Evolutionary conservation across 2,888 invertebrate species (phyloP).

Genomic region (Xanthia icteritia): DNA sequence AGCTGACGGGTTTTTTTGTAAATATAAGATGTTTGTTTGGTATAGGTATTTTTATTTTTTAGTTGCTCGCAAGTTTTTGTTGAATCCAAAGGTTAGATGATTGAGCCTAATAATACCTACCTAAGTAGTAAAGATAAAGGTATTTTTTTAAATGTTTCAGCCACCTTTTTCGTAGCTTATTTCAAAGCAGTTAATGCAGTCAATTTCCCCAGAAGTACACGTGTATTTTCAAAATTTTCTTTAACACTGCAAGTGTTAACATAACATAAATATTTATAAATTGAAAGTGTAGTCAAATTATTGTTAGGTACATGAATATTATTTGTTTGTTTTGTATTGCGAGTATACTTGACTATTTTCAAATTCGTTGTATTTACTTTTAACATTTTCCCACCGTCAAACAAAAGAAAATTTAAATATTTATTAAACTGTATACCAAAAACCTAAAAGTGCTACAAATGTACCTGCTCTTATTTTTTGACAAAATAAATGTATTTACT

Average conservation of each 20-base stretch:
- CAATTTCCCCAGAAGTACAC: too few species aligned
- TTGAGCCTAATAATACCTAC: neutral
- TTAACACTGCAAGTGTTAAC: neutral
- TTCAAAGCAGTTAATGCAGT: neutral
- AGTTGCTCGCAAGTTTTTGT: neutral
- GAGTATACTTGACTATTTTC: neutral
- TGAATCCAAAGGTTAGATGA: too few species aligned
- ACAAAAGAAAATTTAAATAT: neutral
- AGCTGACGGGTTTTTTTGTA: slow-evolving; percentile 51
- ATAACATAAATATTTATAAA: too few species aligned
- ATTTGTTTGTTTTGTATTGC: neutral
- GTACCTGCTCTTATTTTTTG: accelerated
- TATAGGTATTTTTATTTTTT: neutral
- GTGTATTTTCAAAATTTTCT: neutral
- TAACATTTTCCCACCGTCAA: neutral
- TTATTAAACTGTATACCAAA: neutral
- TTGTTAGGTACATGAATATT: neutral
- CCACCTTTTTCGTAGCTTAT: neutral
- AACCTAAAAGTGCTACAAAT: neutral
- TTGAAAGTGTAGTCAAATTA: neutral
- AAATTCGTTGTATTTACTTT: neutral
- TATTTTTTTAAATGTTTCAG: neutral
- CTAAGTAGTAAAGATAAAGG: neutral
- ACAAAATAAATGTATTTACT: slow-evolving; percentile 7
- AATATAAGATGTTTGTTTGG: neutral